A percentile compares a stretch with the other conserved stretches of the same genome.
Conservation (phyloP, 2,797 vertebrate species). For the Coregonus ussuriensis region DNA sequence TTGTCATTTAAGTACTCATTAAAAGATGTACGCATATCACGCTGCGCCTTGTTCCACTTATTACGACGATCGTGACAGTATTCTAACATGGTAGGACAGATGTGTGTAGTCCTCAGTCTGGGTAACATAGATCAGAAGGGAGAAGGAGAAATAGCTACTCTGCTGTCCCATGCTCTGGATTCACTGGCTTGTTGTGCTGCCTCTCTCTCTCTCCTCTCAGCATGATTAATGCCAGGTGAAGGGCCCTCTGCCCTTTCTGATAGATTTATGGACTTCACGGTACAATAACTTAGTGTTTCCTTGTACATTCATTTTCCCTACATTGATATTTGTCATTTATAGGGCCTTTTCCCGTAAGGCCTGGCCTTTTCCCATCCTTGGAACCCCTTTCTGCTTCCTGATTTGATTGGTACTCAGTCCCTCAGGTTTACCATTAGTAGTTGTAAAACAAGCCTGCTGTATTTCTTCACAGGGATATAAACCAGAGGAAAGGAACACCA, state of each 20-base stretch:
- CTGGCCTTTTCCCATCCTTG: constrained; percentile 50
- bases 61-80: too few relatives aligned
- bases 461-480: constrained; percentile 19
- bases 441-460: constrained; percentile 11
- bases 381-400: constrained; percentile 40
- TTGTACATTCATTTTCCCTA: constrained; percentile 60
- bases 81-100: constrained; percentile 53
- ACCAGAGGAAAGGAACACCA: not conserved
- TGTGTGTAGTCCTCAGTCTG: constrained; percentile 48
- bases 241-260: constrained; percentile 70
- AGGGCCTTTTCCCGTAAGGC: constrained; percentile 44
- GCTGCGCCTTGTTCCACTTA: too few relatives aligned
- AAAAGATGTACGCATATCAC: too few relatives aligned
- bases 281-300: constrained; percentile 71
- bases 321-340: constrained; percentile 72
- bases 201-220: constrained; percentile 39
- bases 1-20: too few relatives aligned
- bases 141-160: constrained; percentile 34
- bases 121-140: constrained; percentile 10
- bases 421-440: constrained; percentile 25
- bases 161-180: constrained; percentile 18
- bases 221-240: constrained; percentile 73
- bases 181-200: constrained; percentile 2
- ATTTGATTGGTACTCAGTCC: constrained; percentile 51
- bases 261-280: constrained; percentile 76